Base-by-base conservation (phyloP, 2,888 invertebrate genomes). In the Hydriomena furcata region DNA sequence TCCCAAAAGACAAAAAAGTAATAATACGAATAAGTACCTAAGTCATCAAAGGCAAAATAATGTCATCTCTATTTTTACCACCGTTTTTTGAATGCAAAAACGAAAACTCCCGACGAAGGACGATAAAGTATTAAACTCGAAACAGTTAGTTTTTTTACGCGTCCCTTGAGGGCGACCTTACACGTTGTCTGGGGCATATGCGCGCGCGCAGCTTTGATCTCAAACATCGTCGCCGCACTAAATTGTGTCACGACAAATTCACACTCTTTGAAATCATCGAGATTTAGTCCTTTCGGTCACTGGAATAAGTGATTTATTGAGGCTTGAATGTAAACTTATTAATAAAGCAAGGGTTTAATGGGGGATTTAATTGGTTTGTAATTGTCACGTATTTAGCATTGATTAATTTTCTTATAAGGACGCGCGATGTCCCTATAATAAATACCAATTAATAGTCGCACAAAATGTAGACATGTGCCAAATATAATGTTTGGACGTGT, bases 181-280 rank as follows among this genome's bases (percentile, higher is more conserved):
- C 78, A 66, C 76, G 82, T 70, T 73, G 69, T 66, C 61, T 47
- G 45, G 67, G 73, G 72, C 81, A 80, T 73, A 73, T 75, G 65
- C 57, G 65, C 53, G 53, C 53, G 65, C 68, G 58, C 58, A 60
- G 55, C 79, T 80, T 80, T 80, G 80, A 79, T 76, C 70, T 79
- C 64, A 41, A 61, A 45, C 65, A 52, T 67, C 66, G 56, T 68
- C 75, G 81, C 76, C 82, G 62, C 73, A 76, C 71, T 88, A 87
- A 88, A 88, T 87, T 76, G 78, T 79, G 86, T 84, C 83, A 72
- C 67, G 87, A 88, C 87, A 87, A 88, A 88, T 88, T 86, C 83
- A 76, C 73, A 79, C 72, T 79, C 82, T 84, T 84, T 85, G 84
- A 86, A 82, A 87, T 85, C 73, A 71, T 72, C 60, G 60, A 67